These are phyloP conservation scores for Trachelipus rathkii DNA, from an alignment of 1,140 invertebrate genomes.

Conservation along the genomic window DNA sequence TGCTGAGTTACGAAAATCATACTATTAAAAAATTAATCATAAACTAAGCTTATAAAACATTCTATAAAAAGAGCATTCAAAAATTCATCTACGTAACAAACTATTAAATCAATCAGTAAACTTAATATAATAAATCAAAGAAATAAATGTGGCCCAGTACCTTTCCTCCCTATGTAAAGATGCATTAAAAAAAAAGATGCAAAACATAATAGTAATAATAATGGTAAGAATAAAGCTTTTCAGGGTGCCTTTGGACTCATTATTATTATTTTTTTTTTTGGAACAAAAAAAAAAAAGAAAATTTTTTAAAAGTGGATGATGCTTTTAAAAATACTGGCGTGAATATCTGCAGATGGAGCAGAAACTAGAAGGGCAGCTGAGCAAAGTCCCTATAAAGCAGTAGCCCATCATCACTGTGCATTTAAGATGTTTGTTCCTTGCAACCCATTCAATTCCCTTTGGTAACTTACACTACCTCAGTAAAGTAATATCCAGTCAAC, in stretches of 20 bases:
- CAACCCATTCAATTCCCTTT: constrained; percentile 17
- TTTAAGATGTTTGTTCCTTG: constrained; percentile 22
- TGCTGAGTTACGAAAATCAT: neutral
- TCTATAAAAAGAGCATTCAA: neutral
- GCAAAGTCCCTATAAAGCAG: neutral
- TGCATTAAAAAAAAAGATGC: constrained; percentile 39
- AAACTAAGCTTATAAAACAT: neutral
- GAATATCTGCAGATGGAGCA: constrained; percentile 9
- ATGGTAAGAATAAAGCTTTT: constrained; percentile 25
- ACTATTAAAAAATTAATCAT: neutral
- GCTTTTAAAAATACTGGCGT: neutral
- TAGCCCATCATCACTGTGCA: constrained; percentile 20
- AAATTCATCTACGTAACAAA: neutral
- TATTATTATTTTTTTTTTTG: constrained; percentile 34
- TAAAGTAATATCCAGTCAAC: constrained; percentile 34
- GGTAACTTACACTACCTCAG: constrained; percentile 38
- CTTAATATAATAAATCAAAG: neutral
- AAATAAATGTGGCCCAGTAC: constrained; percentile 33
- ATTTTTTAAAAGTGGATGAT: neutral
- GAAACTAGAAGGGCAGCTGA: neutral
- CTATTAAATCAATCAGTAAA: no score
- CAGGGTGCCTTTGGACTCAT: constrained; percentile 34
- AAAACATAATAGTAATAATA: constrained; percentile 20
- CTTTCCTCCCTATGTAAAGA: constrained; percentile 38
- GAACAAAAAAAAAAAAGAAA: constrained; percentile 20